Conservation (phyloP, 1,140 invertebrate species). For the Hormaphis cornu region DNA sequence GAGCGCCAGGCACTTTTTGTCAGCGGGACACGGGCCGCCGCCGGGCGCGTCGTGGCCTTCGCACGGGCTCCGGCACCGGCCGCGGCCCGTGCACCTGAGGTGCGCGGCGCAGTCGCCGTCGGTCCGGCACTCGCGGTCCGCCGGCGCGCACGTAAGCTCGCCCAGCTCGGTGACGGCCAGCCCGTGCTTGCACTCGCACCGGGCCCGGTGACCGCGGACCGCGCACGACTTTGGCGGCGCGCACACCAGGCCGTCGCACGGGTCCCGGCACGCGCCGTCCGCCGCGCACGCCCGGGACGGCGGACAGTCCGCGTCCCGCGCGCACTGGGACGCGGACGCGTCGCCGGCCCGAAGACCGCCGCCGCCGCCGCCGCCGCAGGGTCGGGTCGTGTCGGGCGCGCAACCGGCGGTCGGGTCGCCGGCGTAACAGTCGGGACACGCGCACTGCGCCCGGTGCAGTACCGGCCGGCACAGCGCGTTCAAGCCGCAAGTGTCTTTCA, state of each 20-base stretch:
- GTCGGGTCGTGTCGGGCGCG: conserved; percentile 13
- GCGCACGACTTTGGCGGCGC: conserved; percentile 67
- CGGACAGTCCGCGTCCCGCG: conserved; percentile 60
- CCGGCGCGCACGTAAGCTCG: conserved; percentile 71
- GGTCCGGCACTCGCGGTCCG: conserved; percentile 62
- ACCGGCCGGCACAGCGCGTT: conserved; percentile 79
- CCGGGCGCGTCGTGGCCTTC: neutral
- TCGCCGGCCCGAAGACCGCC: conserved; percentile 47
- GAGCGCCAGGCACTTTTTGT: conserved; percentile 73
- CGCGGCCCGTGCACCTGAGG: conserved; percentile 62
- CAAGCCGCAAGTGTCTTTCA: conserved; percentile 75
- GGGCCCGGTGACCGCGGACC: conserved; percentile 69
- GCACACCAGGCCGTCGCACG: conserved; percentile 65
- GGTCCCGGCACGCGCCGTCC: conserved; percentile 60
- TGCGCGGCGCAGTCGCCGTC: conserved; percentile 78
- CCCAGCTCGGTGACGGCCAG: conserved; percentile 75
- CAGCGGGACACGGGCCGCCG: conserved; percentile 55
- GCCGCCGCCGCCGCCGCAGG: conserved; percentile 19
- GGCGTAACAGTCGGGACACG: conserved; percentile 76
- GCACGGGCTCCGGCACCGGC: conserved; percentile 77
- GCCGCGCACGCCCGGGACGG: conserved; percentile 62
- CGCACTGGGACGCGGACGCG: conserved; percentile 33
- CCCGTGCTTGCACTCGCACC: conserved; percentile 79
- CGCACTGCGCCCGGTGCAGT: conserved; percentile 70
- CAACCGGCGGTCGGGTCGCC: conserved; percentile 69